Percentiles rank a stretch among this genome's conserved stretches.
phyloP scores from a whole-genome alignment of 1,140 invertebrate species.

The Drosophila bifasciata region DNA sequence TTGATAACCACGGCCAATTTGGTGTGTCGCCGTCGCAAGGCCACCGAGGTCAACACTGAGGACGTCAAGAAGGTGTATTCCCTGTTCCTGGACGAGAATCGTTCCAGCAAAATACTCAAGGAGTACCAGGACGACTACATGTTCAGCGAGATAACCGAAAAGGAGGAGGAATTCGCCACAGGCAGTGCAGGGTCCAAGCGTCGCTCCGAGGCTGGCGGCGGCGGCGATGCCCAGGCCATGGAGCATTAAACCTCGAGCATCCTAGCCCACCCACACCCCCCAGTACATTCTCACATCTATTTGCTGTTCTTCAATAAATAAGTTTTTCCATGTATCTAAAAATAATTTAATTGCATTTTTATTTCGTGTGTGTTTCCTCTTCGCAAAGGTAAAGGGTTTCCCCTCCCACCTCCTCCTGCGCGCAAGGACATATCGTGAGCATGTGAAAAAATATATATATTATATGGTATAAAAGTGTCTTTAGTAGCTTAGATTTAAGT shows the following conservation, averaged over 20 bases:
- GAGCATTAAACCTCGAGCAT: conserved; percentile 57
- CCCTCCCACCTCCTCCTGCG: no score
- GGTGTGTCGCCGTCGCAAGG: conserved; percentile 93
- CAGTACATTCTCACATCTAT: conserved; percentile 53
- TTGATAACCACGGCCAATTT: conserved; percentile 97
- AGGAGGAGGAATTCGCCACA: conserved; percentile 49
- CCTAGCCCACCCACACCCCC: conserved; percentile 7
- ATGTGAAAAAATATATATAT: conserved; percentile 70
- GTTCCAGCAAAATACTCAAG: conserved; percentile 96
- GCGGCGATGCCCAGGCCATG: conserved; percentile 75
- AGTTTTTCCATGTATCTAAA: conserved; percentile 37
- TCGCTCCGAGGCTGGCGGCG: conserved; percentile 57
- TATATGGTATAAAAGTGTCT: conserved; percentile 58
- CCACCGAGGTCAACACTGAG: conserved; percentile 92
- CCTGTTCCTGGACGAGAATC: conserved; percentile 96
- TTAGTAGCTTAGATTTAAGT: conserved; percentile 54
- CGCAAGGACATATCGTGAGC: no score
- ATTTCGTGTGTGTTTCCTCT: conserved; percentile 21
- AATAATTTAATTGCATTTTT: conserved; percentile 51
- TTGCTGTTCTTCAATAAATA: conserved; percentile 61
- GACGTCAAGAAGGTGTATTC: conserved; percentile 98
- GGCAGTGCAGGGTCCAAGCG: conserved; percentile 57
- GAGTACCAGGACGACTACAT: conserved; percentile 98
- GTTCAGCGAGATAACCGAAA: conserved; percentile 89
- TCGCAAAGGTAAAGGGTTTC: no score